Evolutionary conservation across 2,888 invertebrate species (phyloP), one percentile per base, ranked within the genome.

Genomic region (Nomada ferruginata): DNA sequence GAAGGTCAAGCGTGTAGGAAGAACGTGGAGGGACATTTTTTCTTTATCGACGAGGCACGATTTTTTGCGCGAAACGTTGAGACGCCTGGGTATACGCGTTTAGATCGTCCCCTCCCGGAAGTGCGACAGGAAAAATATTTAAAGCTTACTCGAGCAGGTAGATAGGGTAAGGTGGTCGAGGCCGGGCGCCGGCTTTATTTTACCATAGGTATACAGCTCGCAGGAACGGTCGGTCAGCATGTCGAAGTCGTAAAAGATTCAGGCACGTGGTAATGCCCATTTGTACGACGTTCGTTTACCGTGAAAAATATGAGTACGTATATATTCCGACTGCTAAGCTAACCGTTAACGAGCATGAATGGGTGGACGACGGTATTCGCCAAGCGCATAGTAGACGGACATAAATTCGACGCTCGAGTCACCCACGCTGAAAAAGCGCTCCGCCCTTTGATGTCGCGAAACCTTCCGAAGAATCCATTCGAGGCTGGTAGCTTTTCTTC

Each of bases 301-400:
- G 36, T 2, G 75, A 42, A 76, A 69, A 69, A 53, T 36, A 29
- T 42, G 13, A 63, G 44, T 26, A 26, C 26, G 2, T 55, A 42
- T 36, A 7, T 36, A 36, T 36, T 7, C 23, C 11, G 20, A 57
- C 26, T 42, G 36, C 59, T 59, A n/a, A 44, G 57, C 18, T 44
- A 44, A 42, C 23, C 18, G 72, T 65, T 78, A 81, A 78, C 73
- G 78, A 70, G 60, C 69, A 59, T 71, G 53, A 66, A 76, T 76
- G 53, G 73, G 52, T 52, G 36, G 55, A 50, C 63, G 65, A 77
- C 81, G 80, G 80, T 65, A 66, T 60, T 69, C 50, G 26, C 60
- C 36, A 60, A 50, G 61, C 47, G 52, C 52, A 52, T 52, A 65
- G 52, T 66, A 44, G 47, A 44, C n/a, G 44, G 9, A 5, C n/a